Percentiles rank a stretch among this genome's conserved stretches.
phyloP scores from a whole-genome alignment of 2,888 invertebrate genomes.

The Xestia ashworthii region DNA sequence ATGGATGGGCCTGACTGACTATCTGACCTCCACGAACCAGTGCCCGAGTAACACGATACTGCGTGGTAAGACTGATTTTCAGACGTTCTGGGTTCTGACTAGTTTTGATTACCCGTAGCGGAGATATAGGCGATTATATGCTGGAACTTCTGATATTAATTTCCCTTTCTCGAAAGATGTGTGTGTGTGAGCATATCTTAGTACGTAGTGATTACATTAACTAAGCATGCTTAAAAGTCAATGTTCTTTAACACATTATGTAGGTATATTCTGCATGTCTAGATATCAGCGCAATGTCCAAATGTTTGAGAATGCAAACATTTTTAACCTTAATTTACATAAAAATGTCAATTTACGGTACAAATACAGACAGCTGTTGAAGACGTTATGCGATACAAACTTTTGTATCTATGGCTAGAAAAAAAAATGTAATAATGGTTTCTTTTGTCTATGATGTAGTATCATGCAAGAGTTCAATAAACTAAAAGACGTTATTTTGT shows the following conservation, averaged over 20 bases:
- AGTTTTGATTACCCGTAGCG: neutral
- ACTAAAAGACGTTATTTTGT: slow-evolving; percentile 28
- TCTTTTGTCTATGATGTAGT: slow-evolving; percentile 30
- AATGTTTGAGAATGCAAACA: slow-evolving; percentile 17
- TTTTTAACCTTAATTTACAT: slow-evolving; percentile 39
- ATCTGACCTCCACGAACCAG: neutral
- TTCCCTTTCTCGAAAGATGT: neutral
- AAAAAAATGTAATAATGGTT: slow-evolving; percentile 6
- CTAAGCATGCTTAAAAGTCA: neutral
- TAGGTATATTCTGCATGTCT: neutral
- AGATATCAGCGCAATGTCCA: slow-evolving; percentile 8
- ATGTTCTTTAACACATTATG: slow-evolving; percentile 5
- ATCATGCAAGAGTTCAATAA: slow-evolving; percentile 52
- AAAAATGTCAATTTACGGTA: slow-evolving; percentile 47
- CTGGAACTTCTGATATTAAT: neutral
- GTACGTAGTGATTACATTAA: neutral
- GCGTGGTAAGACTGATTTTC: neutral
- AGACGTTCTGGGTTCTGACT: neutral
- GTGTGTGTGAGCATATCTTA: neutral
- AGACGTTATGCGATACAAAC: slow-evolving; percentile 13
- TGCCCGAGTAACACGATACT: no score
- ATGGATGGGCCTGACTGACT: neutral
- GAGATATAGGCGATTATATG: neutral
- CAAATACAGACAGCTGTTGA: slow-evolving; percentile 44
- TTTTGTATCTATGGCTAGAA: slow-evolving; percentile 29